Evolutionary conservation across 1,140 invertebrate genomes (phyloP).

Genomic region (Coptotermes formosanus): DNA sequence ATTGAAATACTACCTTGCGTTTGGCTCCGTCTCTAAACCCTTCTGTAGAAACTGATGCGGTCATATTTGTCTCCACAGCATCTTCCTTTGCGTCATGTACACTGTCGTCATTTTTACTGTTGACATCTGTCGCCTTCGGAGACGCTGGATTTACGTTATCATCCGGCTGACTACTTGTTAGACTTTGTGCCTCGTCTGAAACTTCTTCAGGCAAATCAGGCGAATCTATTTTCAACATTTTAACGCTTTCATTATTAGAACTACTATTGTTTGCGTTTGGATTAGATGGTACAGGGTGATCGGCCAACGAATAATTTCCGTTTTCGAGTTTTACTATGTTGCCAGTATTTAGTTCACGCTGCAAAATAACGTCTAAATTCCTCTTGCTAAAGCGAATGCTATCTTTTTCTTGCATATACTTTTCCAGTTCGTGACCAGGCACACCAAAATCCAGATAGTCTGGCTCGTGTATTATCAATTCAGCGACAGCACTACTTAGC

Average conservation of each 20-base stretch:
- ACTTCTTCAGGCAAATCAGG: not conserved
- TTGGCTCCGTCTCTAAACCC: slow-evolving; percentile 34
- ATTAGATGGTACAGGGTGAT: slow-evolving; percentile 27
- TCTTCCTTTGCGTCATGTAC: not conserved
- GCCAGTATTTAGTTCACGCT: slow-evolving; percentile 63
- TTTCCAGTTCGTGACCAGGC: slow-evolving; percentile 61
- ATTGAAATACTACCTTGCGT: slow-evolving; percentile 31
- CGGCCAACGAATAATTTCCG: slow-evolving; percentile 63
- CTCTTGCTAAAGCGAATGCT: slow-evolving; percentile 62
- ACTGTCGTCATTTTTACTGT: not conserved
- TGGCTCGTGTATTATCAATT: slow-evolving; percentile 66
- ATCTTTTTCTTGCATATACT: slow-evolving; percentile 61
- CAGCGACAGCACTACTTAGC: slow-evolving; percentile 64
- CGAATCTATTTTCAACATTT: slow-evolving; percentile 30
- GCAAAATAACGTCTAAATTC: slow-evolving; percentile 62
- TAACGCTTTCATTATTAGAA: not conserved
- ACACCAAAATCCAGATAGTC: slow-evolving; percentile 70
- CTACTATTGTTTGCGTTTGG: slow-evolving; percentile 2
- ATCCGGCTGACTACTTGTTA: not conserved
- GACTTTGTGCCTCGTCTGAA: not conserved
- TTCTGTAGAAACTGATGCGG: not conserved
- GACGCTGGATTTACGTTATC: not conserved
- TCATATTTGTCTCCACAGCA: not conserved
- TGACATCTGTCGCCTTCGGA: slow-evolving; percentile 3
- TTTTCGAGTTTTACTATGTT: slow-evolving; percentile 64